These are phyloP conservation scores for Drusus annulatus DNA, from an alignment of 1,140 invertebrate genomes.

Conservation along the genomic window DNA sequence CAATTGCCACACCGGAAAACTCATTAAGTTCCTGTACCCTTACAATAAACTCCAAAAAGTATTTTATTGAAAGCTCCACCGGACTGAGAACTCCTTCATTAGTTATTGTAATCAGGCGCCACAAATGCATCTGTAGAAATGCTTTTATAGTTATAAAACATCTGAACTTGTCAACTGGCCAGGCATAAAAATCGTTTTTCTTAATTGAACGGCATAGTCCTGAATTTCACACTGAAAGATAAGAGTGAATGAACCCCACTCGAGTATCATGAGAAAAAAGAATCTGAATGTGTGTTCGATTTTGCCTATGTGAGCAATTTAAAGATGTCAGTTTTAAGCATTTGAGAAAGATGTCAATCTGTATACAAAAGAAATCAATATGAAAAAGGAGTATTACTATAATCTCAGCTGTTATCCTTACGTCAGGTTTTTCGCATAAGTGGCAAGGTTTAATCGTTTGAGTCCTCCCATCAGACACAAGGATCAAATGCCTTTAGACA, in stretches of 20 bases:
- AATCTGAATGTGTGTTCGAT: not conserved
- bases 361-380: not conserved
- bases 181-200: not conserved
- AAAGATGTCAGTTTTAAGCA: not conserved
- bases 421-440: not conserved
- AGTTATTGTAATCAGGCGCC: not conserved
- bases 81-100: not conserved
- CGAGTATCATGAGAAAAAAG: not conserved
- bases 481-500: not conserved
- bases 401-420: not conserved
- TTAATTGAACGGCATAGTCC: no score
- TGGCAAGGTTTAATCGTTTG: not conserved
- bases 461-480: not conserved
- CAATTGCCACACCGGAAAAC: not conserved
- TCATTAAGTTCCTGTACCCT: not conserved
- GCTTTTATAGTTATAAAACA: not conserved
- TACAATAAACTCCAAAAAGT: not conserved
- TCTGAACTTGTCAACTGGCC: not conserved
- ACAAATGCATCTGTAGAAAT: not conserved
- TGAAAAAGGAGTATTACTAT: not conserved
- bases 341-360: conserved; percentile 7
- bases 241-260: not conserved
- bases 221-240: not conserved
- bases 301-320: not conserved
- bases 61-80: not conserved